These are phyloP conservation scores for Caerostris extrusa DNA, from an alignment of 1,140 invertebrate genomes.

Conservation along the genomic window DNA sequence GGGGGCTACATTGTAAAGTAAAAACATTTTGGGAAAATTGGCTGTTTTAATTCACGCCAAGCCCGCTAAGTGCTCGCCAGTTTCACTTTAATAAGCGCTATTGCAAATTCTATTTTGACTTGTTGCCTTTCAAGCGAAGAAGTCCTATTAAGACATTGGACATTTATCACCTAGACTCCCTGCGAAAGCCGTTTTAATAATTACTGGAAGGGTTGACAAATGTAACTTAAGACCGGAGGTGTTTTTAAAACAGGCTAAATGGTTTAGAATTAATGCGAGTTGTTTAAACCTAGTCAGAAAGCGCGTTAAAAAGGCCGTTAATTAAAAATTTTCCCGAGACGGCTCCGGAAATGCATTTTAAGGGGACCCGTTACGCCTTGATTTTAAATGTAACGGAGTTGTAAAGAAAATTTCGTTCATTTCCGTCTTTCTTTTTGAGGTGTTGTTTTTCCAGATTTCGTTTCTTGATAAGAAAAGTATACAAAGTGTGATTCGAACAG, in stretches of 20 bases:
- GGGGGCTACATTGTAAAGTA: too few species aligned
- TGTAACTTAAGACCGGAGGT: background rate
- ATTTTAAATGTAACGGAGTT: slow-evolving; percentile 5
- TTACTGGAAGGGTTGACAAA: slow-evolving; percentile 28
- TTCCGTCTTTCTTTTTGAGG: background rate
- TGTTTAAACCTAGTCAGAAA: slow-evolving; percentile 29
- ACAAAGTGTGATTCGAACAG: background rate
- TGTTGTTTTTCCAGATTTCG: background rate
- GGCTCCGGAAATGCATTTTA: background rate
- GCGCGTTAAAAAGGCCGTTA: slow-evolving; percentile 43
- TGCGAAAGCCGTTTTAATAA: slow-evolving; percentile 26
- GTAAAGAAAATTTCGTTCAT: background rate
- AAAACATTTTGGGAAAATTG: too few species aligned
- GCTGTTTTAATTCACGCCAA: background rate
- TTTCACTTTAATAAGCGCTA: background rate
- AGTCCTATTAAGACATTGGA: slow-evolving; percentile 43
- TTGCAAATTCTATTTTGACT: slow-evolving; percentile 13
- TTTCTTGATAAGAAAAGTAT: background rate
- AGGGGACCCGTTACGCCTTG: background rate
- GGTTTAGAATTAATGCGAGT: slow-evolving; percentile 52
- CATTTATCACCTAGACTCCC: slow-evolving; percentile 13
- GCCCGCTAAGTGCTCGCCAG: background rate
- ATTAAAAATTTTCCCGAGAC: slow-evolving; percentile 42
- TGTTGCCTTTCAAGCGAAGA: slow-evolving; percentile 28
- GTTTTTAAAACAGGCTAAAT: slow-evolving; percentile 34